Percentiles rank a stretch among this genome's conserved stretches.
phyloP scores from a whole-genome alignment of 2,888 invertebrate genomes.

The Chrysolina oricalcia region DNA sequence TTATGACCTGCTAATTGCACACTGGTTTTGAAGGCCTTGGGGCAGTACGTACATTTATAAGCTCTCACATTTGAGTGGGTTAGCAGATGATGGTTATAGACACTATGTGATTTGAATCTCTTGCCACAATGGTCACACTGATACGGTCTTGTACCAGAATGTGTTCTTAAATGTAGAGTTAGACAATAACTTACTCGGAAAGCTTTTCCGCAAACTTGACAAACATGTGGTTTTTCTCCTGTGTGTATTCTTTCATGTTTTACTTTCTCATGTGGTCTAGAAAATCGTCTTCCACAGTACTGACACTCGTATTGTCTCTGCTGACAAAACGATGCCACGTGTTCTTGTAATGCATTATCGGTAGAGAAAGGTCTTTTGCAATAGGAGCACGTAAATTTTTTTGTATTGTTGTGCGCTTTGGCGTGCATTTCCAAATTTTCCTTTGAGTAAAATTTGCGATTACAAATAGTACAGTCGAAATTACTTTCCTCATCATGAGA shows the following conservation, averaged over 20 bases:
- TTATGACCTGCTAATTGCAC: conserved; percentile 87
- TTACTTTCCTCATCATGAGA: conserved; percentile 75
- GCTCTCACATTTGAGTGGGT: conserved; percentile 85
- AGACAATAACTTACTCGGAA: conserved; percentile 87
- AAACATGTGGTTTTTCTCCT: conserved; percentile 84
- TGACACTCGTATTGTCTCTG: conserved; percentile 79
- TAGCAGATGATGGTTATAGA: conserved; percentile 84
- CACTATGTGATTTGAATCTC: conserved; percentile 86
- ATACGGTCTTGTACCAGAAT: conserved; percentile 85
- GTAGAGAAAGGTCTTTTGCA: conserved; percentile 69
- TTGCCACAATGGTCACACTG: conserved; percentile 82
- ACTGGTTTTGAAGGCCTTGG: conserved; percentile 86
- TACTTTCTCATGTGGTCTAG: conserved; percentile 86
- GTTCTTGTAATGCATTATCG: conserved; percentile 56
- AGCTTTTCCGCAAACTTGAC: conserved; percentile 86
- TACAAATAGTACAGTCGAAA: conserved; percentile 80
- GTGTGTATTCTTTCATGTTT: conserved; percentile 90
- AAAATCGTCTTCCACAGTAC: conserved; percentile 82
- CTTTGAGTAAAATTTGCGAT: conserved; percentile 80
- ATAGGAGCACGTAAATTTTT: conserved; percentile 70
- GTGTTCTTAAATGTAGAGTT: conserved; percentile 86
- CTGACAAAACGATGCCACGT: conserved; percentile 54
- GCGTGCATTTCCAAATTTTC: conserved; percentile 83
- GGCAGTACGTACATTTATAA: conserved; percentile 84
- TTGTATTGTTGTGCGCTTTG: conserved; percentile 78